These are phyloP conservation scores for Rotaria magnacalcarata DNA, from an alignment of 2,888 invertebrate species.

Conservation along the genomic window DNA sequence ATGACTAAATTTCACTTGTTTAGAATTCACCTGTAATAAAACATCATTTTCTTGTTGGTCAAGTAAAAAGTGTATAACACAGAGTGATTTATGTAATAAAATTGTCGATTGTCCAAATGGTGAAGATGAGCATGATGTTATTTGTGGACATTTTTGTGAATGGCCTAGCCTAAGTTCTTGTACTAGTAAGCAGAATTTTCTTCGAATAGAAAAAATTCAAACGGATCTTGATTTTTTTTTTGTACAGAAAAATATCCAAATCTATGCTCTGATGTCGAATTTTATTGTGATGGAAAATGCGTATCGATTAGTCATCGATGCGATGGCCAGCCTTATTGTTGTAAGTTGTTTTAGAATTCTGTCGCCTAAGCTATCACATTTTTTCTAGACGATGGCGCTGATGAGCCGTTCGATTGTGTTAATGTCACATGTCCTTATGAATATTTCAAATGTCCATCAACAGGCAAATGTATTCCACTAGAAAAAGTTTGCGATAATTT, in stretches of 20 bases:
- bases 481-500: slow-evolving; percentile 15
- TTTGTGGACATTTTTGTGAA: slow-evolving; percentile 29
- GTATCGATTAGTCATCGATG: slow-evolving; percentile 26
- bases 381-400: slow-evolving; percentile 1
- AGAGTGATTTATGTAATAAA: slow-evolving; percentile 1
- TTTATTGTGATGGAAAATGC: slow-evolving; percentile 26
- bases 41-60: neutral
- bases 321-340: slow-evolving; percentile 22
- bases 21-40: neutral
- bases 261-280: neutral
- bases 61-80: neutral
- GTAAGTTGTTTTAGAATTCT: neutral
- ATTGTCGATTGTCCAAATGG: neutral
- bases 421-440: slow-evolving; percentile 23
- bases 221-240: neutral
- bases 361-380: no score
- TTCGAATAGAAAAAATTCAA: neutral
- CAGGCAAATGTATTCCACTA: slow-evolving; percentile 24
- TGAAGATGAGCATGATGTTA: slow-evolving; percentile 11
- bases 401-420: slow-evolving; percentile 20
- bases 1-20: neutral
- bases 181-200: neutral
- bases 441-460: slow-evolving; percentile 25
- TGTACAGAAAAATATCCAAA: neutral
- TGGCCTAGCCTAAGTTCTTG: slow-evolving; percentile 10